phyloP scores from a whole-genome alignment of 2,888 invertebrate genomes.

The Aporophyla lueneburgensis region DNA sequence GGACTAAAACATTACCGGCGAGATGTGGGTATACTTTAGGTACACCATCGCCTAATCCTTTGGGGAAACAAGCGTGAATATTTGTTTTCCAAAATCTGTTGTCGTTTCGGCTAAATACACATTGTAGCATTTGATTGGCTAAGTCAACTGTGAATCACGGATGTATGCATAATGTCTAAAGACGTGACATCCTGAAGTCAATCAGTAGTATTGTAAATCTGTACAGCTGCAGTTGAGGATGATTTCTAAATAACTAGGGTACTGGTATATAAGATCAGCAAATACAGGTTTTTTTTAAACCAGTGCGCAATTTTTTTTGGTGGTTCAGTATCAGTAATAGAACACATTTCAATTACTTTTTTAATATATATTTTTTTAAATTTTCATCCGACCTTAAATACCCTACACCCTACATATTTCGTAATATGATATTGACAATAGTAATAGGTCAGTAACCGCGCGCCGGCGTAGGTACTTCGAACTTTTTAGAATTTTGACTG shows the following conservation, averaged over 20 bases:
- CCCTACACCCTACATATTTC: too few species aligned
- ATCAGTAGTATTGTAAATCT: slow-evolving; percentile 17
- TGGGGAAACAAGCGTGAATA: too few species aligned
- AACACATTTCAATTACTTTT: too few species aligned
- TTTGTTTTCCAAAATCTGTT: not conserved
- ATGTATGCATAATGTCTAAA: not conserved
- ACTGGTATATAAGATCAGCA: not conserved
- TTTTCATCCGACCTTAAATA: too few species aligned
- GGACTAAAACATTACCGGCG: not conserved
- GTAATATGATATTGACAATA: too few species aligned
- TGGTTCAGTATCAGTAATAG: too few species aligned
- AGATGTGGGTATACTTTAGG: not conserved
- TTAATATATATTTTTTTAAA: too few species aligned
- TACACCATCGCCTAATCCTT: not conserved
- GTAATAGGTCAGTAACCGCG: too few species aligned
- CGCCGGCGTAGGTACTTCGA: too few species aligned
- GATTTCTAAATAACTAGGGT: slow-evolving; percentile 1
- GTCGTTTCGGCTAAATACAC: not conserved
- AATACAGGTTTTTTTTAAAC: too few species aligned
- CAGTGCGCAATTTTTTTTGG: too few species aligned
- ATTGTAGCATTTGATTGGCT: not conserved
- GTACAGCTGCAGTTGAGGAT: slow-evolving; percentile 9
- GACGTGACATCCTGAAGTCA: not conserved
- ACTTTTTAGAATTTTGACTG: too few species aligned
- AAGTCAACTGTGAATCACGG: not conserved